Evolutionary conservation across 2,113 vertebrate genomes (phyloP).

Genomic region (Oophaga pumilio): DNA sequence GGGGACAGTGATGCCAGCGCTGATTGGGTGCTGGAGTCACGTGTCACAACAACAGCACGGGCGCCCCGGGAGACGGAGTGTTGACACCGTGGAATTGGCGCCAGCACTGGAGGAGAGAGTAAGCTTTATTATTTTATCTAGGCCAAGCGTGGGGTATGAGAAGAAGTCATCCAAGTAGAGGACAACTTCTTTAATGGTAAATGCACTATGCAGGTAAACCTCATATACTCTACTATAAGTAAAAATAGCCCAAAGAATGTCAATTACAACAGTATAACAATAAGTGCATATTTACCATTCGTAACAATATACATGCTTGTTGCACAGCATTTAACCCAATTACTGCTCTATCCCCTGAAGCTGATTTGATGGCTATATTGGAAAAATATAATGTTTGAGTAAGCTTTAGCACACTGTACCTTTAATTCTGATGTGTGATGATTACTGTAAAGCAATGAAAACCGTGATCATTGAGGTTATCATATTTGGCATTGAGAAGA

Average conservation of each 20-base stretch:
- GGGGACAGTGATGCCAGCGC: no score
- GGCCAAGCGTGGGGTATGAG: no score
- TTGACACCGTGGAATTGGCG: no score
- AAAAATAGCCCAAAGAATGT: background rate
- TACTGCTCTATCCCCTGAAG: background rate
- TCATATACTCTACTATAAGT: background rate
- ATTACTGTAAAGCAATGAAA: background rate
- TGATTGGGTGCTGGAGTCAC: no score
- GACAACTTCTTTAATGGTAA: background rate
- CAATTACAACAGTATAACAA: background rate
- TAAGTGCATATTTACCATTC: background rate
- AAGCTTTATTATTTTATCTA: no score
- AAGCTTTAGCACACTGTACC: background rate
- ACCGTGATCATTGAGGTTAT: background rate
- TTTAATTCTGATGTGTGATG: background rate
- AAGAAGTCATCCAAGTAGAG: no score
- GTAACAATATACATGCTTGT: background rate
- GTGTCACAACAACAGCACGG: no score
- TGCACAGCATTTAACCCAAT: constrained; percentile 4
- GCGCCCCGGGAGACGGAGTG: no score
- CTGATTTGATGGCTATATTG: background rate
- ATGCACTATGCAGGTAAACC: background rate
- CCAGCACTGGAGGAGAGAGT: no score
- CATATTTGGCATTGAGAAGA: background rate
- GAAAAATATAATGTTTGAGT: background rate